phyloP scores from a whole-genome alignment of 2,113 vertebrate genomes.

The Bambusicola thoracicus region DNA sequence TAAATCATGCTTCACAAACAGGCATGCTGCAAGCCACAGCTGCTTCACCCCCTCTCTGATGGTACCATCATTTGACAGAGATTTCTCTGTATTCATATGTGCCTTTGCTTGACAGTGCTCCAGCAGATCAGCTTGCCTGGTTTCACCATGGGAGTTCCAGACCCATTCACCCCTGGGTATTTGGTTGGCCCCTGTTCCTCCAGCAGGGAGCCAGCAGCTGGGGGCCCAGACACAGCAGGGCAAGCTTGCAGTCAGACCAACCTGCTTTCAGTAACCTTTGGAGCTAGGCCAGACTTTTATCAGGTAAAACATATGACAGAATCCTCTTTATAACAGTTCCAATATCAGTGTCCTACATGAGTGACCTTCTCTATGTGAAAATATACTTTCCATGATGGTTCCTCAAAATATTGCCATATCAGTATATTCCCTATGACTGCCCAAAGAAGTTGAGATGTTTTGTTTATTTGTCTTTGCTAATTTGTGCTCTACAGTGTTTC shows the following conservation, averaged over 20 bases:
- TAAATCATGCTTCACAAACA: fast-evolving
- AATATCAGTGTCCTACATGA: background rate
- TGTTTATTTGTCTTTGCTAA: background rate
- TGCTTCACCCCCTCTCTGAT: background rate
- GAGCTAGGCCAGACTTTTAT: background rate
- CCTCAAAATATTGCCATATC: background rate
- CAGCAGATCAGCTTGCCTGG: background rate
- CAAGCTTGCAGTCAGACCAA: background rate
- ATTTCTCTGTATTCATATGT: background rate
- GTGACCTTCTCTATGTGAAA: background rate
- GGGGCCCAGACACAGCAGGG: background rate
- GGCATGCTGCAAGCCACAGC: background rate
- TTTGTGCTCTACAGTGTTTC: background rate
- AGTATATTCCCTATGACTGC: background rate
- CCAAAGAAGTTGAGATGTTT: background rate
- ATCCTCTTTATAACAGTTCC: background rate
- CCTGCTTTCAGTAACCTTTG: background rate
- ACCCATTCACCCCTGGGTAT: background rate
- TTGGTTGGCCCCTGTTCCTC: background rate
- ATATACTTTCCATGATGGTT: background rate
- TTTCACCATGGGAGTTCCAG: background rate
- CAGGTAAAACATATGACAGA: background rate
- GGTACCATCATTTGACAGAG: fast-evolving
- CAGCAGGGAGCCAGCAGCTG: fast-evolving
- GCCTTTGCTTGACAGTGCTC: background rate